These are phyloP conservation scores for Bilobella aurantiaca DNA, from an alignment of 1,140 invertebrate species.

Conservation along the genomic window DNA sequence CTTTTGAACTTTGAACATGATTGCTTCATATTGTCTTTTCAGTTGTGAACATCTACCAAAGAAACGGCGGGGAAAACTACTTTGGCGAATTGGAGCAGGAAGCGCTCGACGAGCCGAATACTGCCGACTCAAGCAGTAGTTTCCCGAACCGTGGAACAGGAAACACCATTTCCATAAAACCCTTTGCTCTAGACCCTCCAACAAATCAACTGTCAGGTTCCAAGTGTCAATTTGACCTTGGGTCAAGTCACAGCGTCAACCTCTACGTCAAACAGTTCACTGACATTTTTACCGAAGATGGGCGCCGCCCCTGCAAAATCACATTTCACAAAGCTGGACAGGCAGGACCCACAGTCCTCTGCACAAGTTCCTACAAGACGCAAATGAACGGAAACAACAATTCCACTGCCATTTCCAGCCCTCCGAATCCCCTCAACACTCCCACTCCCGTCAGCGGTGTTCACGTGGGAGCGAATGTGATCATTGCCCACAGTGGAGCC, in stretches of 20 bases:
- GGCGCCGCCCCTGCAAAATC: slow-evolving; percentile 32
- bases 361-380: slow-evolving; percentile 20
- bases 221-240: slow-evolving; percentile 34
- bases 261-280: slow-evolving; percentile 33
- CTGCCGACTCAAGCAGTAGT: background rate
- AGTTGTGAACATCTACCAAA: slow-evolving; percentile 27
- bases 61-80: slow-evolving; percentile 30
- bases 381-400: background rate
- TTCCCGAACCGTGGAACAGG: background rate
- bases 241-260: slow-evolving; percentile 17
- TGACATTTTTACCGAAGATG: slow-evolving; percentile 34
- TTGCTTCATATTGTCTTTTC: background rate
- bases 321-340: slow-evolving; percentile 32
- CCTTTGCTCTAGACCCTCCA: background rate
- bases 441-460: background rate
- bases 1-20: background rate
- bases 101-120: slow-evolving; percentile 24
- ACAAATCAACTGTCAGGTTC: slow-evolving; percentile 6
- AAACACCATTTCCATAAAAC: slow-evolving; percentile 9
- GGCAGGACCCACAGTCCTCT: background rate
- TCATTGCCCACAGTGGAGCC: background rate
- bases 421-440: background rate
- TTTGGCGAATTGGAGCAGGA: slow-evolving; percentile 34
- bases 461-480: background rate
- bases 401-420: background rate